Evolutionary conservation across 2,888 invertebrate genomes (phyloP).

Genomic region (Microctonus brassicae): DNA sequence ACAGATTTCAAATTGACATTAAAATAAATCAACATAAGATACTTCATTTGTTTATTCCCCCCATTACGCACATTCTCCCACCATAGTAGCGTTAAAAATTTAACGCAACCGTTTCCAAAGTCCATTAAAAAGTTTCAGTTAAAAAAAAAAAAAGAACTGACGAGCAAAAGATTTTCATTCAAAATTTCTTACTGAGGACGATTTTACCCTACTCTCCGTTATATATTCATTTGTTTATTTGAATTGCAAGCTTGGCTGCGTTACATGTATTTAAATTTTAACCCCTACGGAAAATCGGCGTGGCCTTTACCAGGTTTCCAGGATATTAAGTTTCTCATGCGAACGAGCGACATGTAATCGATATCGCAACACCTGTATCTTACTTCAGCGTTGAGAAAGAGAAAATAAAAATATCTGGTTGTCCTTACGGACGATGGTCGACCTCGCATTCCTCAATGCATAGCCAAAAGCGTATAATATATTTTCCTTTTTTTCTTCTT

Average conservation of each 20-base stretch:
- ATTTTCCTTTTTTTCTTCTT: not conserved
- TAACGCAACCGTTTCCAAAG: too few species aligned
- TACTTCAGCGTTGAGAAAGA: not conserved
- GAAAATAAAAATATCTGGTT: not conserved
- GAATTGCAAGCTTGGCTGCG: too few species aligned
- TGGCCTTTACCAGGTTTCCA: constrained; percentile 59
- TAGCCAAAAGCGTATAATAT: not conserved
- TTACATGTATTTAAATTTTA: constrained; percentile 29
- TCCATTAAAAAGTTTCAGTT: too few species aligned
- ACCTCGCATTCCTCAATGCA: not conserved
- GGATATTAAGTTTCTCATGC: constrained; percentile 57
- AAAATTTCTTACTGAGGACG: not conserved
- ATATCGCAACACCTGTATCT: constrained; percentile 47
- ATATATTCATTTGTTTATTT: too few species aligned
- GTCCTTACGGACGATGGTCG: constrained; percentile 2
- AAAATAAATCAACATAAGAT: too few species aligned
- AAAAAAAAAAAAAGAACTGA: not conserved
- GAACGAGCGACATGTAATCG: constrained; percentile 50
- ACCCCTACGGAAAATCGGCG: constrained; percentile 51
- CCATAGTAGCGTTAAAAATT: too few species aligned
- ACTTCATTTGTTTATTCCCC: too few species aligned
- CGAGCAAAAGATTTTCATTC: not conserved
- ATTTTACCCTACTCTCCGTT: too few species aligned
- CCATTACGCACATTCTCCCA: too few species aligned
- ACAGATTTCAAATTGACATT: too few species aligned